phyloP scores from a whole-genome alignment of 2,888 invertebrate genomes.

The Tyria jacobaeae region DNA sequence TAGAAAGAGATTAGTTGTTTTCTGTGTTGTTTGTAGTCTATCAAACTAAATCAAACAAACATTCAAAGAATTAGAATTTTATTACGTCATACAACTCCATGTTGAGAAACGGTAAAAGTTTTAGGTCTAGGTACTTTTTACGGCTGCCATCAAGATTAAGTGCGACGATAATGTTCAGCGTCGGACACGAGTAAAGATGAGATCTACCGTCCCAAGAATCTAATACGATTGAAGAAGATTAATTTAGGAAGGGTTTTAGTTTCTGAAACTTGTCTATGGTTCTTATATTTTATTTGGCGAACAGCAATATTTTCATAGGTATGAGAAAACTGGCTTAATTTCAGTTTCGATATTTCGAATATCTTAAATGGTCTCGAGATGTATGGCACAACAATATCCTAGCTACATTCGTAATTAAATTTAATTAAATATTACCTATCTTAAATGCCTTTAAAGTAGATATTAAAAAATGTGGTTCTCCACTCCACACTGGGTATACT shows the following conservation, averaged over 20 bases:
- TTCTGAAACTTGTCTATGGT: background rate
- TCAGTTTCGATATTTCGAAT: too few species aligned
- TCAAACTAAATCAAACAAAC: constrained; percentile 14
- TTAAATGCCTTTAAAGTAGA: too few species aligned
- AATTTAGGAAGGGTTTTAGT: background rate
- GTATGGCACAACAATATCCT: too few species aligned
- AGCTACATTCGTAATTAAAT: too few species aligned
- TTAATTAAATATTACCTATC: too few species aligned
- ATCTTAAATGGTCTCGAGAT: background rate
- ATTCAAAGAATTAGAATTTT: constrained; percentile 15
- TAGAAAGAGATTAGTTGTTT: too few species aligned
- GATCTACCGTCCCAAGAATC: constrained; percentile 1
- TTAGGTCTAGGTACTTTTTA: constrained; percentile 18
- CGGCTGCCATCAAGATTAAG: constrained; percentile 16
- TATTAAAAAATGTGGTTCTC: too few species aligned
- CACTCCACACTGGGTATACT: too few species aligned
- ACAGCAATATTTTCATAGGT: background rate
- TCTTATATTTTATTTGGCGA: background rate
- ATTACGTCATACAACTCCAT: constrained; percentile 11
- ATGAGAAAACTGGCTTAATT: too few species aligned
- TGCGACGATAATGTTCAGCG: constrained; percentile 15
- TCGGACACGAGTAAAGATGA: constrained; percentile 9
- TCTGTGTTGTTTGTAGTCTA: constrained; percentile 14
- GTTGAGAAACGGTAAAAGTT: constrained; percentile 16
- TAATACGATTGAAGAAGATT: background rate